Percentiles rank a stretch among this genome's conserved stretches.
Evolutionary conservation across 2,888 invertebrate species (phyloP).

Genomic region (Orchestes rusci): DNA sequence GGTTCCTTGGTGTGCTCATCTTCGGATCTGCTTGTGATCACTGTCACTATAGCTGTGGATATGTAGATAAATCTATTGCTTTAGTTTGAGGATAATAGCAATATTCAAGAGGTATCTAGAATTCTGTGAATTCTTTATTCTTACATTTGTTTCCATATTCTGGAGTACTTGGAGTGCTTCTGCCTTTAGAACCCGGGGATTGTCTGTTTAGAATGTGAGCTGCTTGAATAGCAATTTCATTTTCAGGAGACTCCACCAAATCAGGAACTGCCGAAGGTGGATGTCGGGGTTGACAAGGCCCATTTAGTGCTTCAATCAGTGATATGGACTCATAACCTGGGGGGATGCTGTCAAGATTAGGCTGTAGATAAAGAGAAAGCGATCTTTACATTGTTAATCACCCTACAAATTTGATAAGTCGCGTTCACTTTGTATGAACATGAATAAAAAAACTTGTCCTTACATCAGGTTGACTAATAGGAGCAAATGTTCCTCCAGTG

Average conservation of each 20-base stretch:
- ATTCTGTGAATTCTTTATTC: background rate
- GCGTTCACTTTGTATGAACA: background rate
- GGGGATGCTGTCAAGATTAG: constrained; percentile 77
- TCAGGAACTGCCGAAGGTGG: constrained; percentile 44
- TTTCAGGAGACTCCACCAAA: constrained; percentile 53
- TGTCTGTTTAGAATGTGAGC: constrained; percentile 61
- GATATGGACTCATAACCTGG: constrained; percentile 91
- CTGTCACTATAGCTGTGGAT: constrained; percentile 22
- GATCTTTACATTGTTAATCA: too few species aligned
- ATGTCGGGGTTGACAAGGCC: constrained; percentile 61
- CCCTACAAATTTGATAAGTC: too few species aligned
- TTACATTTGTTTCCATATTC: constrained; percentile 38
- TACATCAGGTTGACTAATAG: constrained; percentile 58
- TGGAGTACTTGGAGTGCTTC: constrained; percentile 43
- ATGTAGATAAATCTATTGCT: background rate
- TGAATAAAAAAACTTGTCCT: constrained; percentile 30
- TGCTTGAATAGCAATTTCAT: constrained; percentile 59
- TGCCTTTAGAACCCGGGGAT: constrained; percentile 44
- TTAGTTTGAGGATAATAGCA: background rate
- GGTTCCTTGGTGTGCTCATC: constrained; percentile 50
- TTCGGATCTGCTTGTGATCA: constrained; percentile 56
- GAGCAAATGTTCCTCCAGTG: constrained; percentile 45
- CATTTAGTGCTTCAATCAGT: constrained; percentile 91
- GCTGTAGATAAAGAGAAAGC: constrained; percentile 42
- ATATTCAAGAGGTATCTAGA: background rate